phyloP scores from a whole-genome alignment of 2,888 invertebrate species.

The Limenitis camilla region DNA sequence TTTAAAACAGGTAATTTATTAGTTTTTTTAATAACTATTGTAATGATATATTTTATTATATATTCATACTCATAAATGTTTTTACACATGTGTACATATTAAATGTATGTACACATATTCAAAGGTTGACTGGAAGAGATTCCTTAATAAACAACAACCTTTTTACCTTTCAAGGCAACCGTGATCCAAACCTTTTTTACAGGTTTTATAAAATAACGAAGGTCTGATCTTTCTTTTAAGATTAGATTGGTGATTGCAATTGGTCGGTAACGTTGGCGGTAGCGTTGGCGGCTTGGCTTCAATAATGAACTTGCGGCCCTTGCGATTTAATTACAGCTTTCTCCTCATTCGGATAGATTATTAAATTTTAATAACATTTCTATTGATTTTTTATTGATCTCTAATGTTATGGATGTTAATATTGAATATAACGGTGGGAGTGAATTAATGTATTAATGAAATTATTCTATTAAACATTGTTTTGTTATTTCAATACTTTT shows the following conservation, averaged over 20 bases:
- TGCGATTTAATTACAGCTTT: slow-evolving; percentile 20
- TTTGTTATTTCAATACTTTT: background rate
- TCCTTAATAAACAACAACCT: too few species aligned
- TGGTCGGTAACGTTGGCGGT: slow-evolving; percentile 7
- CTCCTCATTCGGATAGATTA: slow-evolving; percentile 13
- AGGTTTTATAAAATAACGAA: too few species aligned
- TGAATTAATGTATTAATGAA: background rate
- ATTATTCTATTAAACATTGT: slow-evolving; percentile 3
- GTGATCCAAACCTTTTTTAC: too few species aligned
- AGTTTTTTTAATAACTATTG: too few species aligned
- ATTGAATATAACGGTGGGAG: background rate
- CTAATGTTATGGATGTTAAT: background rate
- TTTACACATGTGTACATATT: too few species aligned
- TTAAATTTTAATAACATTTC: slow-evolving; percentile 17
- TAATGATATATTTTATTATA: too few species aligned
- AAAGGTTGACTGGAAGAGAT: too few species aligned
- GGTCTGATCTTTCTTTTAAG: slow-evolving; percentile 8
- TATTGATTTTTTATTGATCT: slow-evolving; percentile 3
- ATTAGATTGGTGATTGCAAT: slow-evolving; percentile 18
- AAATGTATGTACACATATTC: too few species aligned
- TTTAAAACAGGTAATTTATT: too few species aligned
- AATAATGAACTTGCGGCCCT: slow-evolving; percentile 18
- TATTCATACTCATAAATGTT: too few species aligned
- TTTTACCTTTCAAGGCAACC: too few species aligned
- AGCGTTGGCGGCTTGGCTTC: slow-evolving; percentile 16